Percentiles rank a stretch among this genome's conserved stretches.
These are phyloP conservation scores for Muscidifurax raptorellus DNA, from an alignment of 1,140 invertebrate genomes.

Conservation along the genomic window DNA sequence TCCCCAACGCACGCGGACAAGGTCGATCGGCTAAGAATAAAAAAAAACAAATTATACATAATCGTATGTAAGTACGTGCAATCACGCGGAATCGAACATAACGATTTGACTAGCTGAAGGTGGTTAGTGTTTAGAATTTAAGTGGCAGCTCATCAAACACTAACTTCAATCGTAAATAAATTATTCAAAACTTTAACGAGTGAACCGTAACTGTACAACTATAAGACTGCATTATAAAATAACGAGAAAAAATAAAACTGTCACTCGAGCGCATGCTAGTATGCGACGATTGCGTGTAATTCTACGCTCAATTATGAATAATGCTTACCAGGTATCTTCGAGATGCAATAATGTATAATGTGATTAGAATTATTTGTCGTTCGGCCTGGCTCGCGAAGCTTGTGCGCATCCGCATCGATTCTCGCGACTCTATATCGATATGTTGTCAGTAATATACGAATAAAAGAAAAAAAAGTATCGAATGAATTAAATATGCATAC, in stretches of 20 bases:
- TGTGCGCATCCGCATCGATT: conserved; percentile 27
- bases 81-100: neutral
- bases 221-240: neutral
- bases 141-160: too few species aligned
- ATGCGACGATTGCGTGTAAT: neutral
- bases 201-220: neutral
- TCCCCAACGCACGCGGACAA: neutral
- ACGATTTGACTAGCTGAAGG: neutral
- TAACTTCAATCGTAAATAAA: neutral
- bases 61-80: neutral
- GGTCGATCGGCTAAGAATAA: conserved; percentile 11
- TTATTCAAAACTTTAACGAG: neutral
- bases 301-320: conserved; percentile 14
- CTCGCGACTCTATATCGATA: conserved; percentile 43
- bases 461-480: conserved; percentile 49
- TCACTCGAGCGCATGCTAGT: neutral
- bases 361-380: neutral
- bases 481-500: conserved; percentile 66
- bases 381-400: neutral
- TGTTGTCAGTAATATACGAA: conserved; percentile 41
- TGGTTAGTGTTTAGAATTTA: too few species aligned
- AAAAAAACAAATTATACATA: neutral
- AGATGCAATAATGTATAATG: neutral
- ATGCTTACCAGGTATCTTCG: neutral
- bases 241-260: neutral